Base-by-base conservation (phyloP, 2,888 invertebrate species). In the Eudasyphora cyanicolor region DNA sequence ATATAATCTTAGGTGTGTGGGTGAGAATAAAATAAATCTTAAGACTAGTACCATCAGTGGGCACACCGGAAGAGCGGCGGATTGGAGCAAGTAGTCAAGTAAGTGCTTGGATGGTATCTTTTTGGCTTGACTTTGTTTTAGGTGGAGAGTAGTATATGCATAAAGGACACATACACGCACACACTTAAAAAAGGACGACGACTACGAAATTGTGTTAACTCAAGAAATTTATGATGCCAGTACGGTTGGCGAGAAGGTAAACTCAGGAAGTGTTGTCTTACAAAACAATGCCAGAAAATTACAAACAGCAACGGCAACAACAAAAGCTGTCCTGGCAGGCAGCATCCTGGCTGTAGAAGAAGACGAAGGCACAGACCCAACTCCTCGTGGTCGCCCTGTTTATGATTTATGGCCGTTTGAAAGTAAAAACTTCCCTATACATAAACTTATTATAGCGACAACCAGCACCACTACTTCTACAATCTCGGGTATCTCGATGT, bases 211-310 rank as follows among this genome's bases (percentile, higher is more conserved):
- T 83, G 74, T 80, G 76, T 70, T 79, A 83, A 84, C 71, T 73
- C 80, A 74, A 76, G 78, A 84, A 84, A 84, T 84, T 81, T 84
- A 84, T 84, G 84, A 84, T 78, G 84, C 84, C 84, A 84, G 78
- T 76, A 78, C 75, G 80, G 71, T 80, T 73, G 81, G 85, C 82
- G 76, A 82, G 85, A 85, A 86, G 86, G 87, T 86, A 85, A 85
- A 79, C 82, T 87, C 89, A 88, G 90, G 88, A 90, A 87, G 87
- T 86, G 87, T 87, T 89, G 89, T 90, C 89, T 88, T 86, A 86
- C 88, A 89, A 90, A 89, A 90, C 90, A 90, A 90, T 88, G 88
- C 82, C 85, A 82, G 69, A 79, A 84, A 76, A 73, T 73, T 84
- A 85, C 79, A 73, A 75, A 71, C 57, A 82, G 42, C 64, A 85